Evolutionary conservation across 2,888 invertebrate species (phyloP), one percentile per base, ranked within the genome.

Genomic region (Penaeus monodon): DNA sequence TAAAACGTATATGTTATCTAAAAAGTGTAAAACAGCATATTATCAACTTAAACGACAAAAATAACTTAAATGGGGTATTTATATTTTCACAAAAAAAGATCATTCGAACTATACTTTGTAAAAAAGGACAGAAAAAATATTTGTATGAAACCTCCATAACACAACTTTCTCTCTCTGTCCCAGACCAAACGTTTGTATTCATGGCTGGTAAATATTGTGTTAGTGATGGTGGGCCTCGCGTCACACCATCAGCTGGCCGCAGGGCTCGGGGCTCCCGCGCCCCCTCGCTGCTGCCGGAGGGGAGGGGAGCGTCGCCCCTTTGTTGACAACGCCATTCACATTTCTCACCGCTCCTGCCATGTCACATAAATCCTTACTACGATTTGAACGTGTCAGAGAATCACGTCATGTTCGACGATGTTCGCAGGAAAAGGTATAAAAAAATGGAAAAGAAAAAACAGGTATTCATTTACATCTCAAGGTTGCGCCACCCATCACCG

Each of bases 291-390:
- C 84, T 68, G 66, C 68, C 49, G 84, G 77, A 63, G 84, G 73
- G 77, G 77, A 44, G 84, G 76, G 84, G 77, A 65, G 81, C 80
- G 85, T 27, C 80, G 73, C 81, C 85, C 81, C 81, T 85, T 85
- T 85, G 85, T 85, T 85, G 85, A 76, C 85, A 74, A 85, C 80
- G 85, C 85, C 85, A 85, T 85, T 85, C 85, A 85, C 85, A 85
- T 85, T 85, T 85, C 85, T 85, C 85, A 85, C 85, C 80, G 80
- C 85, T 85, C 85, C 80, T 66, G 85, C 80, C 85, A 80, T 76
- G 85, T 85, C 85, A 85, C 85, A 81, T 85, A 85, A 85, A 85
- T 85, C 85, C 74, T 74, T 63, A 85, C 80, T 64, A 80, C 85
- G 85, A 81, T 85, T 85, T 85, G 85, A 85, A 85, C 85, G 65